A percentile compares a stretch with the other conserved stretches of the same genome.
phyloP scores from a whole-genome alignment of 2,113 vertebrate species.

The Corythoichthys haematopterus region DNA sequence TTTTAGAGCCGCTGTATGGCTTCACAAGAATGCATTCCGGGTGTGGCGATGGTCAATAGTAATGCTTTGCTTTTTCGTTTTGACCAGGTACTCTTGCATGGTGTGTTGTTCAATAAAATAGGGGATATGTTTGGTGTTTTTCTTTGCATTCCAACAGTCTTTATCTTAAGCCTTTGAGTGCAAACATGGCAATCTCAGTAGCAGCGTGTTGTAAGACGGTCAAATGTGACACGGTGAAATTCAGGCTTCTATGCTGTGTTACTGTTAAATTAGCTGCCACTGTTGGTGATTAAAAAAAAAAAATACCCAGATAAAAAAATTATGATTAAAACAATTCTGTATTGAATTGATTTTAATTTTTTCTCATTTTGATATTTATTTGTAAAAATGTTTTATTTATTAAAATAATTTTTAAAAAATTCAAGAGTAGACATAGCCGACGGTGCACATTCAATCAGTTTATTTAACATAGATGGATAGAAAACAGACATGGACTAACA shows the following conservation, averaged over 20 bases:
- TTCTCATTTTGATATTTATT: too few relatives aligned
- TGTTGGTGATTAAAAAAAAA: too few relatives aligned
- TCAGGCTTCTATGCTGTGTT: background rate
- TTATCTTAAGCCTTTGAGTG: slow-evolving; percentile 38
- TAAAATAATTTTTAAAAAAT: too few relatives aligned
- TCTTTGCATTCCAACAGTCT: slow-evolving; percentile 5
- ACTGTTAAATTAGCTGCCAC: background rate
- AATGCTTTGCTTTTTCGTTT: background rate
- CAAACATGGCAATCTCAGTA: slow-evolving; percentile 23
- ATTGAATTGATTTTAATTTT: too few relatives aligned
- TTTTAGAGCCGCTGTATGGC: background rate
- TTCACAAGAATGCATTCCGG: background rate
- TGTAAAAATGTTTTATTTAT: too few relatives aligned
- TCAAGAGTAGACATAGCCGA: too few relatives aligned
- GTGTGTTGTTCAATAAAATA: background rate
- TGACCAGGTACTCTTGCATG: background rate
- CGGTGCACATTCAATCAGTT: too few relatives aligned
- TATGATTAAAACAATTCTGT: too few relatives aligned
- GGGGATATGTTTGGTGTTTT: slow-evolving; percentile 4
- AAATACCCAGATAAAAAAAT: too few relatives aligned
- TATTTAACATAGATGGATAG: too few relatives aligned
- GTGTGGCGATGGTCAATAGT: background rate
- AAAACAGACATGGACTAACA: too few relatives aligned
- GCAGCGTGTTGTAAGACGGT: background rate
- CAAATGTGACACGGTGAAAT: background rate